Evolutionary conservation across 2,888 invertebrate genomes (phyloP), one percentile per base, ranked within the genome.

Genomic region (Drosophila lacicola): DNA sequence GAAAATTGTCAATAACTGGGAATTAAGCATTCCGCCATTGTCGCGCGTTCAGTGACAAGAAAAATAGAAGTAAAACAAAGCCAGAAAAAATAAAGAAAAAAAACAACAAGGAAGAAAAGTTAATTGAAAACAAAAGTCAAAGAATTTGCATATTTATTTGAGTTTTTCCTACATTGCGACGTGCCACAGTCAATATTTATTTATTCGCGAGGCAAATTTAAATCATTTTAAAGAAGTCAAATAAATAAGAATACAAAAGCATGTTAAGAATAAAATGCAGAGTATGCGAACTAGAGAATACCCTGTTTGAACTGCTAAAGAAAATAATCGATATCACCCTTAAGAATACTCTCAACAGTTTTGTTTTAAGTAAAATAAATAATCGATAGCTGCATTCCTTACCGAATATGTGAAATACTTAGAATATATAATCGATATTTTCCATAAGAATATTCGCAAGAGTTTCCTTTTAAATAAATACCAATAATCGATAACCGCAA

Each of bases 101-200:
- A 42, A 47, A 66, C 39, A 69, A 76, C 80, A 37, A 76, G 80
- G 46, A 74, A 51, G 78, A 78, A 88, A 84, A 84, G 78, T 80
- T 86, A 89, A 86, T 86, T 89, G 86, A 89, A 86, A 86, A 89
- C 88, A 86, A 89, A 86, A 89, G 78, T 88, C 88, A 67, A 82
- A 77, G 77, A 88, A 88, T 86, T 86, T 89, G 80, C 86, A 86
- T 89, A 85, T 85, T 84, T 85, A 80, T 80, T 87, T 83, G 82
- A 68, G 50, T 68, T 77, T 42, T 57, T 45, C 55, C 56, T 44
- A 36, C 68, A 49, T 61, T 47, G 54, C 78, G 58, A 70, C 76
- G 70, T 80, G 83, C 78, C 78, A 79, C 70, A 67, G 82, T 82
- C 86, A 83, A 83, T 83, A 83, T 83, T 83, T 83, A 83, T 85